Evolutionary conservation across 2,113 vertebrate genomes (phyloP), one percentile per base, ranked within the genome.

Genomic region (Anolis carolinensis): DNA sequence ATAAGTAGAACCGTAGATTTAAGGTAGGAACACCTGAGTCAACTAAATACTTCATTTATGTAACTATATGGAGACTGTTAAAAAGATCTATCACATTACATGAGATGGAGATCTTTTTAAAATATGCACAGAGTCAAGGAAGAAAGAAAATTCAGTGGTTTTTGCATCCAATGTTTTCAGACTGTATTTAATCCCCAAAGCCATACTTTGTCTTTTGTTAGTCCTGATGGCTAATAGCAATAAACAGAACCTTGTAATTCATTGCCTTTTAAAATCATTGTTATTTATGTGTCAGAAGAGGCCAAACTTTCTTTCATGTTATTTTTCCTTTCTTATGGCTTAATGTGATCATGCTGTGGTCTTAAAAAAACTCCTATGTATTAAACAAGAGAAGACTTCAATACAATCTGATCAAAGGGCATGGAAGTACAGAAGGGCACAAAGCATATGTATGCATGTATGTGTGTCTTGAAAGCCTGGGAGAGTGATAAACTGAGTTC

Each of bases 351-450:
- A 0, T 91, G 87, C 90, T 89, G 90, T 87, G 92, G 80, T 93
- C 86, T 90, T 81, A 82, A 36, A 48, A 82, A 85, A 71, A 79
- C 72, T 9, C 91, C 89, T 62, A 73, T 8, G 67, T 85, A 91
- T 93, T 95, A 94, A 94, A 95, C 93, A 94, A 94, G 90, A 92
- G 93, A 81, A 88, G 84, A 1, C 92, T 95, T 95, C 93, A 95
- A 92, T 93, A 89, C 90, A 0, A 73, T 74, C 85, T 91, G 95
- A 95, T 95, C 95, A 95, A 95, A 95, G 91, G 87, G 25, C 44
- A 11, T 74, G 6, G 74, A 86, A 91, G 89, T 94, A 91, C 90
- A 93, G 83, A 91, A 83, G 91, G 83, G 90, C 90, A 75, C 86
- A 89, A 93, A 91, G 90, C 92, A 89, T 94, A 92, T 93, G 89